Evolutionary conservation across 2,113 vertebrate genomes (phyloP).

Genomic region (Ciconia maguari): DNA sequence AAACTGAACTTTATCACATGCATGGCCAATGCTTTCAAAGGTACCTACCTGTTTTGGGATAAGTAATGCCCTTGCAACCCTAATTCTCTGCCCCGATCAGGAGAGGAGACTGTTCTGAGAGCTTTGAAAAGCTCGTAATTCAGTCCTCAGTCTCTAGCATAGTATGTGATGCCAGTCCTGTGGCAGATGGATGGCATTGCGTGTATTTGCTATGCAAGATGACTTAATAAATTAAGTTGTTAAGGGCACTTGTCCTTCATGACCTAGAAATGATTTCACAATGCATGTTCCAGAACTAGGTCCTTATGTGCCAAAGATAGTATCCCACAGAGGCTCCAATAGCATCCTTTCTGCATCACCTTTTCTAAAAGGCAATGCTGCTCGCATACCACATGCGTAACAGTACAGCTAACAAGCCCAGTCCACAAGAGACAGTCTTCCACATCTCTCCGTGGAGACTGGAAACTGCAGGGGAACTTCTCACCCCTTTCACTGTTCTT

Average conservation of each 20-base stretch:
- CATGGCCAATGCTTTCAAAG: not conserved
- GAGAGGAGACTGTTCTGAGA: not conserved
- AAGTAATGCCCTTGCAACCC: not conserved
- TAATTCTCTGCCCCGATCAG: not conserved
- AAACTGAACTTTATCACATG: not conserved
- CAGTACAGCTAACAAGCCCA: not conserved
- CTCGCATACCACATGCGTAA: accelerated
- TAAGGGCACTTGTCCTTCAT: not conserved
- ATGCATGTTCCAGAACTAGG: not conserved
- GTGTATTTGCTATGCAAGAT: not conserved
- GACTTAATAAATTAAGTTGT: not conserved
- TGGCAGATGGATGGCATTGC: accelerated
- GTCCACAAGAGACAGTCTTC: not conserved
- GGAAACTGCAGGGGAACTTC: not conserved
- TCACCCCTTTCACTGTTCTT: not conserved
- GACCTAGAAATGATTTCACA: not conserved
- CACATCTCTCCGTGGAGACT: not conserved
- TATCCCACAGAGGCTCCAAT: not conserved
- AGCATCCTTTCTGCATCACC: not conserved
- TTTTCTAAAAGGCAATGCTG: accelerated
- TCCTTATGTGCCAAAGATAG: not conserved
- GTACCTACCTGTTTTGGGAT: not conserved
- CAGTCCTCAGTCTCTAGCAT: not conserved
- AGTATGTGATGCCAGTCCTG: not conserved
- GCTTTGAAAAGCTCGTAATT: not conserved